Conservation (phyloP, 2,888 invertebrate genomes). For the Parnassius glacialis region DNA sequence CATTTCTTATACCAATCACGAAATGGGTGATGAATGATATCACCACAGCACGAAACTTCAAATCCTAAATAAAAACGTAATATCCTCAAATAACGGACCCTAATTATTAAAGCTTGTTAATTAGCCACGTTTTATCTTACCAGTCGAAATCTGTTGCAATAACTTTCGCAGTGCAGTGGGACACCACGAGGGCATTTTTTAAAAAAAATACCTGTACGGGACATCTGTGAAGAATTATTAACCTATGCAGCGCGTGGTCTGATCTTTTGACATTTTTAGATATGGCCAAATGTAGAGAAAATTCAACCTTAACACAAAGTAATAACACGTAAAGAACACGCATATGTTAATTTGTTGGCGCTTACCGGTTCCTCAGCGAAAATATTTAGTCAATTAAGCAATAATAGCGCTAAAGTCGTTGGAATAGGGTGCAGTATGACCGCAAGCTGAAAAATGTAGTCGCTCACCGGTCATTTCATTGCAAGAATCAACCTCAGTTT, state of each 20-base stretch:
- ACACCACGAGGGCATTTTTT: constrained; percentile 12
- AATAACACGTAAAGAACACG: not conserved
- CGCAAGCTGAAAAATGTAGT: constrained; percentile 1
- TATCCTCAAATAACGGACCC: too few species aligned
- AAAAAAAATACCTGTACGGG: constrained; percentile 25
- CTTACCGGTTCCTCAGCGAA: not conserved
- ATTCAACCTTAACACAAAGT: constrained; percentile 2
- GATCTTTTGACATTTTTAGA: constrained; percentile 16
- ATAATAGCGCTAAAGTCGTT: not conserved
- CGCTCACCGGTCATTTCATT: constrained; percentile 24
- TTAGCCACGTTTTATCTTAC: not conserved
- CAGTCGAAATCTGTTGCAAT: constrained; percentile 7
- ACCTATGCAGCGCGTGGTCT: constrained; percentile 26
- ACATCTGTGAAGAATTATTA: constrained; percentile 24
- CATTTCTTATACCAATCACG: too few species aligned
- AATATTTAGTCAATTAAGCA: not conserved
- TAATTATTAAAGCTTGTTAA: not conserved
- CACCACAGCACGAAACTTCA: too few species aligned
- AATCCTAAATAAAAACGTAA: too few species aligned
- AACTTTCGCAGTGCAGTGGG: constrained; percentile 2
- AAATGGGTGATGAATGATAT: too few species aligned
- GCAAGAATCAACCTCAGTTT: constrained; percentile 32
- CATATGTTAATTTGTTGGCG: constrained; percentile 10
- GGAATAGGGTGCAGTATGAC: not conserved
- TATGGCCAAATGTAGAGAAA: not conserved